Conservation (phyloP, 2,113 vertebrate genomes). For the Hydropotes inermis region DNA sequence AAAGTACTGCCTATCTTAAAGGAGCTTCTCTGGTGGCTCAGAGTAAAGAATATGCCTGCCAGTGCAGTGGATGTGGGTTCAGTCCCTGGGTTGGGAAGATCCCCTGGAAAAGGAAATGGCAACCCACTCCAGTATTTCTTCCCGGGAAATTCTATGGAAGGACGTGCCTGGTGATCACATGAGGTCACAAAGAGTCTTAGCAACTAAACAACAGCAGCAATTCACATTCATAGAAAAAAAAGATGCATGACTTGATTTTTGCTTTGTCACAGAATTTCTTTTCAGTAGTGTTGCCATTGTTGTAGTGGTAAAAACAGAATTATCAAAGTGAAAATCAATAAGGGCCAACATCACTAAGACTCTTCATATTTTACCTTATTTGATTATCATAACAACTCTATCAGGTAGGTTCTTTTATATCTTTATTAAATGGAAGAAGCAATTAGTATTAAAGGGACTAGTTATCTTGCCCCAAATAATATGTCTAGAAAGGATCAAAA, state of each 20-base stretch:
- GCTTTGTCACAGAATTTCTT: not conserved
- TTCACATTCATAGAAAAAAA: not conserved
- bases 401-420: not conserved
- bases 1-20: not conserved
- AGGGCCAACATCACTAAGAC: not conserved
- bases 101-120: not conserved
- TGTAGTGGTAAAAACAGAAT: not conserved
- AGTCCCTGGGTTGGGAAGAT: not conserved
- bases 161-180: not conserved
- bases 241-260: not conserved
- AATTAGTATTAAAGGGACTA: not conserved
- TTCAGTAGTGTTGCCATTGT: not conserved
- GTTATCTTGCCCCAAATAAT: not conserved
- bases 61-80: not conserved
- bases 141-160: not conserved
- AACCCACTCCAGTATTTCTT: not conserved
- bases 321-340: not conserved
- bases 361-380: not conserved
- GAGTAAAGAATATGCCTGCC: not conserved
- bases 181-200: not conserved
- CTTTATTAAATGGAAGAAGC: not conserved
- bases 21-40: not conserved
- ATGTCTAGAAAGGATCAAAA: not conserved
- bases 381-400: not conserved
- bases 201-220: not conserved